Evolutionary conservation across 92 coral and sea anemone genomes (phyloP), one percentile per base, ranked within the genome.

Genomic region (Ricordea florida): DNA sequence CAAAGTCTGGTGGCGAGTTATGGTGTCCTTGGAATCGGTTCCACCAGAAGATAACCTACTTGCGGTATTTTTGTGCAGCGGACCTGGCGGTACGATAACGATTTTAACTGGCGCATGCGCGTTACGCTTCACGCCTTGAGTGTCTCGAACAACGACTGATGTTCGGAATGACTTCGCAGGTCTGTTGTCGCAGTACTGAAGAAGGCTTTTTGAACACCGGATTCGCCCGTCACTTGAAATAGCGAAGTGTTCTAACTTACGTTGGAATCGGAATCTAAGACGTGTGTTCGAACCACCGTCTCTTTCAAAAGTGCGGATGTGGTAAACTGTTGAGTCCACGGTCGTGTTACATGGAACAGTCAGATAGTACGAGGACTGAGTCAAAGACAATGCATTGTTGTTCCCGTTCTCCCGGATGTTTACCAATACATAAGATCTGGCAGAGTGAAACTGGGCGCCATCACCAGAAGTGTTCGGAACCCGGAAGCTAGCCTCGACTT

Each of bases 141-240:
- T 82, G 52, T 96, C 99, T 20, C 92, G 90, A 13, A 86, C 99
- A 17, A 76, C 28, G 27, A 96, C 72, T 10, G 82, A 57, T 14
- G 86, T 56, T 61, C 42, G 24, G 70, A 88, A 81, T 26, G 57
- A 29, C 67, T 48, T 60, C 37, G 69, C 45, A 11, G 88, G 89
- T 30, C 72, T 61, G 17, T 56, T 28, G 33, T 76, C 68, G 57
- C 99, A 96, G 69, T 89, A 80, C 46, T 74, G 87, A 10, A 28
- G 55, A 20, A 96, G 81, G 10, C 87, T 80, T 62, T 78, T 86
- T 42, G 81, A 53, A 10, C 83, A 76, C 52, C 91, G 78, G 37
- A 96, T 90, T 72, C 81, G 81, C 26, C 99, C 99, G 50, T 90
- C 84, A 82, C 86, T 75, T 25, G 89, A 79, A 48, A 96, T 88